Conservation (phyloP, 2,888 invertebrate species). For the Diaprepes abbreviatus region DNA sequence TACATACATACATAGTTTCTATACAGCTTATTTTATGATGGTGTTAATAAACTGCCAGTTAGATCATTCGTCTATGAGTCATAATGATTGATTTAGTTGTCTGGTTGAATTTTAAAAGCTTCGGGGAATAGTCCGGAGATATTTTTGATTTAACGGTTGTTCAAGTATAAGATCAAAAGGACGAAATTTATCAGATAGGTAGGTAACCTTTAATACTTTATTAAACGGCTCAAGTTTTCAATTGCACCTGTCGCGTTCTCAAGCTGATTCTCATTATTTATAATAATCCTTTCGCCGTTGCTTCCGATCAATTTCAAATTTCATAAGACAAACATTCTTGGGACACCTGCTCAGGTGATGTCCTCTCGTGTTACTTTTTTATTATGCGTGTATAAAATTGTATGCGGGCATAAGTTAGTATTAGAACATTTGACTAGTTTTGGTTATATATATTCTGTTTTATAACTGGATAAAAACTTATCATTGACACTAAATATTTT, state of each 20-base stretch:
- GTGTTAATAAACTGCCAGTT: conserved; percentile 4
- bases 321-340: not conserved
- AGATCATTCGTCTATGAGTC: conserved; percentile 10
- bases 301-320: not conserved
- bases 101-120: not conserved
- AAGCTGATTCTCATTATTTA: not conserved
- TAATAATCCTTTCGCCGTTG: not conserved
- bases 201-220: not conserved
- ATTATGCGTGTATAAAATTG: too few relatives aligned
- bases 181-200: too few relatives aligned
- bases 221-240: too few relatives aligned
- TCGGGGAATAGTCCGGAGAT: too few relatives aligned
- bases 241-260: not conserved
- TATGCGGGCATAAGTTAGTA: too few relatives aligned
- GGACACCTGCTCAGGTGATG: not conserved
- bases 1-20: not conserved
- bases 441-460: too few relatives aligned
- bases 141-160: too few relatives aligned
- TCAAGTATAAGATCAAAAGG: too few relatives aligned
- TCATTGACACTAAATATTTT: too few relatives aligned
- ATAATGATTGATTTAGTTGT: conserved; percentile 7
- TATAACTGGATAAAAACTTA: too few relatives aligned
- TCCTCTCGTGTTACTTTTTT: too few relatives aligned
- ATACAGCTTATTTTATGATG: not conserved
- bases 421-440: too few relatives aligned